Conservation (phyloP, 2,113 vertebrate species). For the Verasper variegatus region DNA sequence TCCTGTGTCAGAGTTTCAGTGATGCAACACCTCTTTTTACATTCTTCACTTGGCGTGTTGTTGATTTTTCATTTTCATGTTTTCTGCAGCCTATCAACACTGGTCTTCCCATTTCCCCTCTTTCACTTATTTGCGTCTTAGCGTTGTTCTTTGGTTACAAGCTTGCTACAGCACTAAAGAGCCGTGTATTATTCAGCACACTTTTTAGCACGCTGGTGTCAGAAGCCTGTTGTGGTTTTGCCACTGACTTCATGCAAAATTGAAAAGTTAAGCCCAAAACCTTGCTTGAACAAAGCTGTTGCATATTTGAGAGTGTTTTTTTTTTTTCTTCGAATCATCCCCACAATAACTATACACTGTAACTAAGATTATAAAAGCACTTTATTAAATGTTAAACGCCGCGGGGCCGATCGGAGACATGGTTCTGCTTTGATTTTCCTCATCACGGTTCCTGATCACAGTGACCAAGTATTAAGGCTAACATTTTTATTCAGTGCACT, state of each 20-base stretch:
- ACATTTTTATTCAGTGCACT: not conserved
- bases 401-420: conserved; percentile 3
- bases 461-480: conserved; percentile 14
- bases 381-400: conserved; percentile 58
- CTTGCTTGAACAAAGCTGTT: conserved; percentile 59
- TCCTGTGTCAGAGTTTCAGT: not conserved
- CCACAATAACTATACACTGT: conserved; percentile 11
- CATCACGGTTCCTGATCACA: conserved; percentile 38
- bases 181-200: conserved; percentile 66
- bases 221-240: conserved; percentile 39
- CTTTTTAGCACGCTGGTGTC: conserved; percentile 37
- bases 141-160: conserved; percentile 17
- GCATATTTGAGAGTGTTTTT: conserved; percentile 61
- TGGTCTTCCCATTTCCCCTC: conserved; percentile 14
- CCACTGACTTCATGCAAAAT: conserved; percentile 64
- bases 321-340: conserved; percentile 18
- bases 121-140: conserved; percentile 35
- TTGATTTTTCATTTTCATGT: not conserved
- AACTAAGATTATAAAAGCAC: conserved; percentile 40
- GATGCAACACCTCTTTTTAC: conserved; percentile 4
- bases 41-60: conserved; percentile 7
- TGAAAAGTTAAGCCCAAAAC: conserved; percentile 55
- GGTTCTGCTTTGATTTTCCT: conserved; percentile 46
- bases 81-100: not conserved
- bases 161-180: conserved; percentile 39